Evolutionary conservation across 2,888 invertebrate species (phyloP).

Genomic region (Lasioglossum pauxillum): DNA sequence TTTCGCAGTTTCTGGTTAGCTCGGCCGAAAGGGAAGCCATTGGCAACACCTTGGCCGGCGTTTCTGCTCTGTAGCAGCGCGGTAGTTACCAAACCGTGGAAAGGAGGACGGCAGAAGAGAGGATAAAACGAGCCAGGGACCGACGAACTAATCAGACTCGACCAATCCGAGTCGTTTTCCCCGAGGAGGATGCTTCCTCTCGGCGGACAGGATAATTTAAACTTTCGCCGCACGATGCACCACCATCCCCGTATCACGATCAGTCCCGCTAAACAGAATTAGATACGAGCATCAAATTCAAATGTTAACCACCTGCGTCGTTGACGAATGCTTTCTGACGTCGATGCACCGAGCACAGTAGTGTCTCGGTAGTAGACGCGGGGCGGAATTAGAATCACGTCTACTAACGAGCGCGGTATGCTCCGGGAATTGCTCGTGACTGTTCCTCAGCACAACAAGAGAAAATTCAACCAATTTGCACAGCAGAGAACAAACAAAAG

Average conservation of each 20-base stretch:
- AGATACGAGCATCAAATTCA: conserved; percentile 71
- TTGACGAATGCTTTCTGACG: conserved; percentile 1
- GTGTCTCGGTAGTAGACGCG: neutral
- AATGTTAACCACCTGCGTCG: conserved; percentile 57
- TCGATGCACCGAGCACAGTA: neutral
- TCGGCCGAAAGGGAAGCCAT: conserved; percentile 52
- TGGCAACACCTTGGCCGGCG: conserved; percentile 60
- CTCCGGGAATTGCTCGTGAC: neutral
- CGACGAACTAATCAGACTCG: conserved; percentile 82
- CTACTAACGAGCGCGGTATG: neutral
- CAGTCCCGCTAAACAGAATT: conserved; percentile 74
- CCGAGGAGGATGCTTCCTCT: conserved; percentile 68
- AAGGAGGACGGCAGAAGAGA: conserved; percentile 54
- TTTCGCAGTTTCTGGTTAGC: conserved; percentile 62
- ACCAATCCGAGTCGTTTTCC: conserved; percentile 78
- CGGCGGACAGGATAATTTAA: conserved; percentile 81
- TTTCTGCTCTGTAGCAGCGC: conserved; percentile 57
- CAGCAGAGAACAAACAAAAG: neutral
- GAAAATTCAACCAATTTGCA: neutral
- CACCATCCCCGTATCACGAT: conserved; percentile 66
- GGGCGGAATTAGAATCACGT: neutral
- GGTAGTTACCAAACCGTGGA: conserved; percentile 68
- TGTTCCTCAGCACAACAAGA: neutral
- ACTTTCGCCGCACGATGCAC: conserved; percentile 74
- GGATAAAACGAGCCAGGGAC: conserved; percentile 74